A percentile compares a stretch with the other conserved stretches of the same genome.
phyloP scores from a whole-genome alignment of 2,113 vertebrate genomes.

The human region GRCh38 chr14:92752001-92752500 shows the following conservation, averaged over 20 bases:
- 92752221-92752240: not conserved
- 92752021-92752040: not conserved
- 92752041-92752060: not conserved
- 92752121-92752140: not conserved
- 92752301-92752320: not conserved
- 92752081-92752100: not conserved
- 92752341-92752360: not conserved
- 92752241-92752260: not conserved
- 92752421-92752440: not conserved
- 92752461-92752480: not conserved
- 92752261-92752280: not conserved
- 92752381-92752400: not conserved
- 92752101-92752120: not conserved
- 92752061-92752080: not conserved
- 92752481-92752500: not conserved
- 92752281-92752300: not conserved
- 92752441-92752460: not conserved
- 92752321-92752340: not conserved
- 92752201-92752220: not conserved
- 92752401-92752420: not conserved
- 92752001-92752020: not conserved
- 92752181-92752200: not conserved
- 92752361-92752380: not conserved
- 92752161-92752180: not conserved
- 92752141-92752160: not conserved